Evolutionary conservation across 2,888 invertebrate species (phyloP).

Genomic region (Achlya flavicornis): DNA sequence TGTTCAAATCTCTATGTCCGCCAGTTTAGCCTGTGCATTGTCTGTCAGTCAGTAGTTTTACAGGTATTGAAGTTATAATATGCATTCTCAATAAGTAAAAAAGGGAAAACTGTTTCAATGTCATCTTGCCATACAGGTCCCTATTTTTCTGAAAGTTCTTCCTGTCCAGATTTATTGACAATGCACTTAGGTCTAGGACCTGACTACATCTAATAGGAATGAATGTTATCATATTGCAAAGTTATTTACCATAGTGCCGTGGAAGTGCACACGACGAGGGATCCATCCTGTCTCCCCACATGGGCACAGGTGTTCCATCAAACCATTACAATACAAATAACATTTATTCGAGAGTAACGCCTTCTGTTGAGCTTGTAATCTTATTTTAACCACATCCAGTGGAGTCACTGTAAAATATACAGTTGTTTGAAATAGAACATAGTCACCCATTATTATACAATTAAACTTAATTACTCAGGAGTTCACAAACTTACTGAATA

Average conservation of each 20-base stretch:
- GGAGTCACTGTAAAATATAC: constrained; percentile 92
- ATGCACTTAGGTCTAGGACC: too few relatives aligned
- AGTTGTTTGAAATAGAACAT: constrained; percentile 12
- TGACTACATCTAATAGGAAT: too few relatives aligned
- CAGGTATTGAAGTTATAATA: too few relatives aligned
- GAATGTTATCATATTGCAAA: neutral
- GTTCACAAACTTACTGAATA: constrained; percentile 87
- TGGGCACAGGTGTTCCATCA: constrained; percentile 98
- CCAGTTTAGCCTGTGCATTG: too few relatives aligned
- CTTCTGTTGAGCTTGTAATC: constrained; percentile 97
- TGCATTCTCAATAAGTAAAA: too few relatives aligned
- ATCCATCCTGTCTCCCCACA: constrained; percentile 88
- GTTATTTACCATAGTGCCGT: constrained; percentile 87
- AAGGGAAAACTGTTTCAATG: too few relatives aligned
- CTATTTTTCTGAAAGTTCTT: neutral
- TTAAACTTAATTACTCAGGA: neutral
- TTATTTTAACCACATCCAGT: constrained; percentile 99
- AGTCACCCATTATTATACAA: neutral
- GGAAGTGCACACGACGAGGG: constrained; percentile 87
- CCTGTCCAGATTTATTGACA: neutral
- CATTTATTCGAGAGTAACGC: constrained; percentile 92
- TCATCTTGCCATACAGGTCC: too few relatives aligned
- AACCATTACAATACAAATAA: constrained; percentile 98
- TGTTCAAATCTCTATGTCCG: too few relatives aligned
- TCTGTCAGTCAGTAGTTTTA: too few relatives aligned